A percentile compares a stretch with the other conserved stretches of the same genome.
These are phyloP conservation scores for Sebastes jordani DNA, from an alignment of 2,797 vertebrate species.

Conservation along the genomic window DNA sequence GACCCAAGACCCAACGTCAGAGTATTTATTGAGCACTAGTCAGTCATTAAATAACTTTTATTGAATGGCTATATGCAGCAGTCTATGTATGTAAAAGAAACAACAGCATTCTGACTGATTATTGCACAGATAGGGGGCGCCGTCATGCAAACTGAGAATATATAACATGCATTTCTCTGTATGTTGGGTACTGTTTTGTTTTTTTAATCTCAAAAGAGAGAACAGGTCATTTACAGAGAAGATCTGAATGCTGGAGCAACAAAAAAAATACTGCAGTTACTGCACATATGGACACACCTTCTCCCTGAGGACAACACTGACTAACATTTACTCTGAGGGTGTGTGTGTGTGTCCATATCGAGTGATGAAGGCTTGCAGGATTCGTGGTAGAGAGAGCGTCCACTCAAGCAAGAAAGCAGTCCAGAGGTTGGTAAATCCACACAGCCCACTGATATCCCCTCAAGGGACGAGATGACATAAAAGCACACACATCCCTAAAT, in stretches of 20 bases:
- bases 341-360: not conserved
- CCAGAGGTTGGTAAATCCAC: constrained; percentile 64
- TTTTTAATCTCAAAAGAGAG: not conserved
- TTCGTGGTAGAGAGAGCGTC: constrained; percentile 21
- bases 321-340: not conserved
- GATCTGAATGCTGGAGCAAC: not conserved
- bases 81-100: no score
- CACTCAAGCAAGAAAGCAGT: constrained; percentile 65
- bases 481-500: constrained; percentile 4
- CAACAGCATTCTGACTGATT: no score
- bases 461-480: constrained; percentile 36
- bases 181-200: not conserved
- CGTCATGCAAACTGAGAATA: not conserved
- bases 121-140: not conserved
- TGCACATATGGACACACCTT: constrained; percentile 10
- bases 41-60: no score
- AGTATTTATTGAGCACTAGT: no score
- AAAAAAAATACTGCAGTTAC: not conserved
- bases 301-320: not conserved
- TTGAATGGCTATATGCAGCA: no score
- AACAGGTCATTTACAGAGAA: not conserved
- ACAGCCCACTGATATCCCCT: constrained; percentile 61
- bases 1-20: no score
- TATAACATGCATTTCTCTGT: not conserved
- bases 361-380: constrained; percentile 11